These are phyloP conservation scores for Grammomys dolichurus DNA, from an alignment of 2,113 vertebrate species.

Conservation along the genomic window DNA sequence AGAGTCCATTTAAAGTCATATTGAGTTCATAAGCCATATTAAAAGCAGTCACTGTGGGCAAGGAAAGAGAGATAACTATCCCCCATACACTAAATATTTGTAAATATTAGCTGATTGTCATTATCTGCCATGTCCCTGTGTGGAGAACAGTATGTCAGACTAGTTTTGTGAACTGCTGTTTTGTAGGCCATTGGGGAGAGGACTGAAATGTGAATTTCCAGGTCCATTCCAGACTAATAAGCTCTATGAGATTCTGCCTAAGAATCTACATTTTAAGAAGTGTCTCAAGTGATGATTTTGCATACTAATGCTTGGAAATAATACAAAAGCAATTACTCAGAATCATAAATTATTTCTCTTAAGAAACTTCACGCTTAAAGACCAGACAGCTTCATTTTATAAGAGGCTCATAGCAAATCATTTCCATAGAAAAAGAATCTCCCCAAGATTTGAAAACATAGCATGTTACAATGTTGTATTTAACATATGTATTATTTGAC, in stretches of 20 bases:
- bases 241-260: neutral
- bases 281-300: conserved; percentile 4
- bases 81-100: neutral
- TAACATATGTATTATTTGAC: conserved; percentile 57
- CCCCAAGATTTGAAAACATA: conserved; percentile 15
- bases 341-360: neutral
- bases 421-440: conserved; percentile 47
- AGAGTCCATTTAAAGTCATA: conserved; percentile 39
- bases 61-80: conserved; percentile 24
- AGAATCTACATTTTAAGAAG: conserved; percentile 8
- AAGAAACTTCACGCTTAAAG: conserved; percentile 17
- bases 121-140: neutral
- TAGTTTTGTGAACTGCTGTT: neutral
- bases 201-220: conserved; percentile 7
- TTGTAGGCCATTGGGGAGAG: neutral
- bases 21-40: conserved; percentile 34
- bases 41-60: conserved; percentile 33
- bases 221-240: neutral
- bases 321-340: neutral
- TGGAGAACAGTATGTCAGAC: neutral
- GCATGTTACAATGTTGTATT: neutral
- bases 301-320: neutral
- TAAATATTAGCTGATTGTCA: neutral
- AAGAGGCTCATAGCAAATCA: conserved; percentile 29
- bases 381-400: conserved; percentile 41